phyloP scores from a whole-genome alignment of 2,113 vertebrate species.

The Heteronetta atricapilla region DNA sequence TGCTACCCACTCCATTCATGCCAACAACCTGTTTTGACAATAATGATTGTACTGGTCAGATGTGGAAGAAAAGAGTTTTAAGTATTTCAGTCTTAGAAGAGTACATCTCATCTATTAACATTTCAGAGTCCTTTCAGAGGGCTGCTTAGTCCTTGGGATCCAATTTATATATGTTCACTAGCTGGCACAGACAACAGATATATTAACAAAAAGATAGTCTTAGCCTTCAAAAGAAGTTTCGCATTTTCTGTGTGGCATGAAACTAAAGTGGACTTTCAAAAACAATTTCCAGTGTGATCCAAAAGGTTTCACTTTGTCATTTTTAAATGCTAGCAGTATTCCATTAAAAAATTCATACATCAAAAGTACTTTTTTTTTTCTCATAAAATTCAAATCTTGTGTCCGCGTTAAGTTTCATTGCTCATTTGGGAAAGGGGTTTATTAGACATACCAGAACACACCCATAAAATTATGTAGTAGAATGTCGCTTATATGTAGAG shows the following conservation, averaged over 20 bases:
- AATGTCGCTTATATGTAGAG: background rate
- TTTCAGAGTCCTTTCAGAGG: background rate
- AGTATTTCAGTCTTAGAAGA: background rate
- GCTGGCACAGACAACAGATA: background rate
- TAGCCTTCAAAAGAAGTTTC: background rate
- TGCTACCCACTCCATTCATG: background rate
- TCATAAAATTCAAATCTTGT: background rate
- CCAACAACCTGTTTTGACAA: background rate
- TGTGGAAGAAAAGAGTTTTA: too few relatives aligned
- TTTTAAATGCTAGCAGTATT: background rate
- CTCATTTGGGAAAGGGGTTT: background rate
- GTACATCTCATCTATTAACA: background rate
- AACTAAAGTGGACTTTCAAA: background rate
- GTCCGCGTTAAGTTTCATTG: background rate
- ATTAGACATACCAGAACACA: background rate
- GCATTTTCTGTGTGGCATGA: background rate
- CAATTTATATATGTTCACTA: background rate
- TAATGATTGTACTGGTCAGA: background rate
- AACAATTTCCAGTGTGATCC: background rate
- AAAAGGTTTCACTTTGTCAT: background rate
- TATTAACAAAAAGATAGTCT: background rate
- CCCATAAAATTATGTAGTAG: background rate
- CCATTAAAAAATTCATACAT: background rate
- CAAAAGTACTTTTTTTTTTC: background rate
- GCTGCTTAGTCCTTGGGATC: background rate